These are phyloP conservation scores for Calyptomena viridis DNA, from an alignment of 2,113 vertebrate genomes.

Conservation along the genomic window DNA sequence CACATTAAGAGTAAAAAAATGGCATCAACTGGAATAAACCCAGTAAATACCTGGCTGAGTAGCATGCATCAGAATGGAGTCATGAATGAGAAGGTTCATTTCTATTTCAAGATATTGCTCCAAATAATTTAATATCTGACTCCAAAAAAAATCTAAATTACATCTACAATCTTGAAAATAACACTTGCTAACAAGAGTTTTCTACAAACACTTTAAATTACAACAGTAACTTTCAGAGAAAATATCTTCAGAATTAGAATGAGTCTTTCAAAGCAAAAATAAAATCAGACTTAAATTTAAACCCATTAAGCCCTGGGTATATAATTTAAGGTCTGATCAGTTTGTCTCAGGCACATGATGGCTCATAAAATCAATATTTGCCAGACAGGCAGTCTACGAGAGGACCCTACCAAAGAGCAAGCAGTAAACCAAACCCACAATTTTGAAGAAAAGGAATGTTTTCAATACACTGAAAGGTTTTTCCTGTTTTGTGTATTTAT, in stretches of 20 bases:
- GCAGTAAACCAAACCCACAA: neutral
- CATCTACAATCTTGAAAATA: neutral
- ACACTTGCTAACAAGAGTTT: neutral
- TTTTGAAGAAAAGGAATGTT: neutral
- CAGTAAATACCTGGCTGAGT: neutral
- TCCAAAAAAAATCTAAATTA: neutral
- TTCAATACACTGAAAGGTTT: neutral
- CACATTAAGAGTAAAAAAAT: neutral
- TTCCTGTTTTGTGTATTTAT: neutral
- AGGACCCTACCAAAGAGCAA: neutral
- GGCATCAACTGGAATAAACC: neutral
- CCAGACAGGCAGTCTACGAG: neutral
- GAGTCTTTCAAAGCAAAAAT: neutral
- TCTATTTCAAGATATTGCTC: neutral
- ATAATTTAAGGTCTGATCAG: neutral
- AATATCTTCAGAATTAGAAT: neutral
- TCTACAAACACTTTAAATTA: neutral
- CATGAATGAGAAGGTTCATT: neutral
- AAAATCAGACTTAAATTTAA: neutral
- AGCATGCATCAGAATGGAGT: neutral
- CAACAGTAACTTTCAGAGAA: neutral
- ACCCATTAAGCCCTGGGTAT: neutral
- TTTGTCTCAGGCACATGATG: neutral
- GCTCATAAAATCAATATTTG: neutral
- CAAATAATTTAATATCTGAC: neutral